These are phyloP conservation scores for Microcebus lehilahytsara DNA, from an alignment of 2,113 vertebrate genomes.

Conservation along the genomic window DNA sequence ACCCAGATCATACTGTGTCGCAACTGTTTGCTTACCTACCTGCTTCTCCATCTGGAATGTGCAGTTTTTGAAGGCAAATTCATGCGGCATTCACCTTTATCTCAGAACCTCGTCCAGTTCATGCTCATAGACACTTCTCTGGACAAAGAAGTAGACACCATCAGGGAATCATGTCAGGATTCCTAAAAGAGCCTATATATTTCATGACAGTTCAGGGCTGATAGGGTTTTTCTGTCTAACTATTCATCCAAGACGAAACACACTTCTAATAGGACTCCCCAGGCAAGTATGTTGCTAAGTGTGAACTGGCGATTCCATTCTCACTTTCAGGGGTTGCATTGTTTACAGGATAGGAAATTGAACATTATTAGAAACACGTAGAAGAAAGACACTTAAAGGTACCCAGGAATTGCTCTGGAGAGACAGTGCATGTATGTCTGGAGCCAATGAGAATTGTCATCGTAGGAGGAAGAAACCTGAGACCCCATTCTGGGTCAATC, in stretches of 20 bases:
- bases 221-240: neutral
- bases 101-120: neutral
- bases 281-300: neutral
- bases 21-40: neutral
- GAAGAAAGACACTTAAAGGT: neutral
- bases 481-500: neutral
- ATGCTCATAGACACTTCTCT: neutral
- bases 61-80: neutral
- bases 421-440: rapidly evolving
- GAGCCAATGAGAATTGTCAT: neutral
- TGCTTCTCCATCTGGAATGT: neutral
- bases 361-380: neutral
- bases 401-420: neutral
- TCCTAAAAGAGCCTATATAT: neutral
- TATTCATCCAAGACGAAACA: neutral
- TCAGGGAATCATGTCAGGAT: neutral
- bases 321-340: neutral
- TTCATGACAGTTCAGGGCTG: neutral
- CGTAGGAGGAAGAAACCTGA: neutral
- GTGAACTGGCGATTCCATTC: neutral
- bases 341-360: neutral
- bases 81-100: neutral
- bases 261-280: neutral
- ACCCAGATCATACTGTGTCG: neutral
- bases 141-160: neutral